Percentiles rank a stretch among this genome's conserved stretches.
These are phyloP conservation scores for Halcyon smyrnensis DNA, from an alignment of 2,797 vertebrate genomes.

Conservation along the genomic window DNA sequence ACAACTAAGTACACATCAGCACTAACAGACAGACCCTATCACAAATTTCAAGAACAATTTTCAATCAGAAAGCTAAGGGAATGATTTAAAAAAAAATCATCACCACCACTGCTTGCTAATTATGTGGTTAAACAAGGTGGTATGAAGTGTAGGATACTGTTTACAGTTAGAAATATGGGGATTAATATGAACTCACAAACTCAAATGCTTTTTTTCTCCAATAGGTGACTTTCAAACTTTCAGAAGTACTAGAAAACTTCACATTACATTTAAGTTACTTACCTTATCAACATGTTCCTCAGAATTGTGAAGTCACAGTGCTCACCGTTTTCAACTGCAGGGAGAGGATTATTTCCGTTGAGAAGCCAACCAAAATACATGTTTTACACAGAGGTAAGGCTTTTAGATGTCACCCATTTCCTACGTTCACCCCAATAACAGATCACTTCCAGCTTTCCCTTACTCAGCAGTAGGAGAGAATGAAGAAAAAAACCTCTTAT, in stretches of 20 bases:
- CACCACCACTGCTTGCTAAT: background rate
- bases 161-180: background rate
- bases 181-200: background rate
- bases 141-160: background rate
- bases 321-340: conserved; percentile 94
- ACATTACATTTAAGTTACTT: conserved; percentile 4
- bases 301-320: conserved; percentile 99
- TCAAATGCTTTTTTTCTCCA: background rate
- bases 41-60: background rate
- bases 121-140: background rate
- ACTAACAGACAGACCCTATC: background rate
- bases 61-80: background rate
- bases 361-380: background rate
- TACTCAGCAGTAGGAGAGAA: background rate
- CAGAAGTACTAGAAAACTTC: background rate
- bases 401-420: background rate
- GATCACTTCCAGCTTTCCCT: background rate
- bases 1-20: background rate
- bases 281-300: conserved; percentile 99
- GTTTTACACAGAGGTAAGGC: background rate
- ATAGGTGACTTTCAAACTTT: background rate
- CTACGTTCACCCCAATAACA: background rate
- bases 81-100: background rate
- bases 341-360: conserved; percentile 10
- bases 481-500: background rate